A percentile compares a stretch with the other conserved stretches of the same genome.
These are phyloP conservation scores for Trichechus manatus DNA, from an alignment of 2,113 vertebrate genomes.

Conservation along the genomic window DNA sequence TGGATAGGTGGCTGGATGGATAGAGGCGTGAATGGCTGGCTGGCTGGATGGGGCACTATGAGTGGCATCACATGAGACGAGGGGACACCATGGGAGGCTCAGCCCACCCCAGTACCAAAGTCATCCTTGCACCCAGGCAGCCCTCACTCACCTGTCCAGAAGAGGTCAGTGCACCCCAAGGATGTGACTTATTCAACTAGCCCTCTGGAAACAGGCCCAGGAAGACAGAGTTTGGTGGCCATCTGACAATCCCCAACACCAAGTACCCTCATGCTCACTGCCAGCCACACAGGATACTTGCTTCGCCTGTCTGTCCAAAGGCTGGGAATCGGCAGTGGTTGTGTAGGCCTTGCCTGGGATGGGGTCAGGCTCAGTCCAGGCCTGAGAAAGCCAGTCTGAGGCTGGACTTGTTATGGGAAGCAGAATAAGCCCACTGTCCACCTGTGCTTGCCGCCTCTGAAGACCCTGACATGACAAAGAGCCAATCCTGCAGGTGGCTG, in stretches of 20 bases:
- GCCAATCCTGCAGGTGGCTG: neutral
- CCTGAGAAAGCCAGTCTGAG: neutral
- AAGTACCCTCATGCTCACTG: neutral
- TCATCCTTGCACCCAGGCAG: neutral
- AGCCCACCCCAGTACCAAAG: accelerated
- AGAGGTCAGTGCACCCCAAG: neutral
- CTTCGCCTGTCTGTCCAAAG: neutral
- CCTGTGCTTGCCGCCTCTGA: neutral
- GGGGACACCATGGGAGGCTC: neutral
- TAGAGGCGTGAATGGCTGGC: neutral
- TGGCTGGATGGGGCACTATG: neutral
- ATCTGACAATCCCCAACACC: neutral
- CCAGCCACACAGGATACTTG: neutral
- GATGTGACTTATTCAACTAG: neutral
- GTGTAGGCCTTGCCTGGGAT: neutral
- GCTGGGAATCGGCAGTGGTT: neutral
- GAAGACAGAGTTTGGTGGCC: neutral
- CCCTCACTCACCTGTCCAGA: neutral
- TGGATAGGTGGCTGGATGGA: neutral
- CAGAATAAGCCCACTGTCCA: neutral
- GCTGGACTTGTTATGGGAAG: neutral
- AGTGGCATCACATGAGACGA: neutral
- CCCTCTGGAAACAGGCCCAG: neutral
- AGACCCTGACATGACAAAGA: neutral
- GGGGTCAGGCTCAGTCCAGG: neutral